phyloP scores from a whole-genome alignment of 2,888 invertebrate genomes.

The Portevinia maculata region DNA sequence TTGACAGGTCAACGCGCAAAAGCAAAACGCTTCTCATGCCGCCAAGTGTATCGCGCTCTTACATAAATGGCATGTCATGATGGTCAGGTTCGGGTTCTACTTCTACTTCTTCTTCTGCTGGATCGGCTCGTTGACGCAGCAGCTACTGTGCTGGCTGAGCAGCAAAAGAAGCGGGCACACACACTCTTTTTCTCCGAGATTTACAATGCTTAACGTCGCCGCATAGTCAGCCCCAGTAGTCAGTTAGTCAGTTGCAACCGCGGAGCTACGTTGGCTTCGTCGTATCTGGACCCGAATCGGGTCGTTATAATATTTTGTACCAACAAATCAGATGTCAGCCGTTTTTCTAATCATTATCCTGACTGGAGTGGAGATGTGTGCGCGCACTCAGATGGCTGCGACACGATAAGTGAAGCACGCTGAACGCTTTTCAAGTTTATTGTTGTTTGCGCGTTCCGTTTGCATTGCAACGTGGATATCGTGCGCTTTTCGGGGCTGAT shows the following conservation, averaged over 20 bases:
- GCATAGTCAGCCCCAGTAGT: not conserved
- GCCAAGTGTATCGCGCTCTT: conserved; percentile 69
- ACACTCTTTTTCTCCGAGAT: conserved; percentile 55
- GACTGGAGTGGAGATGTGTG: conserved; percentile 65
- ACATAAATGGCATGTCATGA: conserved; percentile 57
- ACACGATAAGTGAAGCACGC: conserved; percentile 53
- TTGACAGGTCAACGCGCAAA: conserved; percentile 83
- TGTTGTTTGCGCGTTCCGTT: conserved; percentile 47
- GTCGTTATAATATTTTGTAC: conserved; percentile 82
- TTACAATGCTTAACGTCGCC: conserved; percentile 69
- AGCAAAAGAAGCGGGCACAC: conserved; percentile 1
- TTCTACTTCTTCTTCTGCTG: conserved; percentile 14
- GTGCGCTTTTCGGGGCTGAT: conserved; percentile 38
- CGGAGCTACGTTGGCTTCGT: conserved; percentile 54
- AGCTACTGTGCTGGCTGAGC: conserved; percentile 34
- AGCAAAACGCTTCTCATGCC: conserved; percentile 73
- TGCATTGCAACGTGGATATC: not conserved
- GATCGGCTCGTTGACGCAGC: conserved; percentile 27
- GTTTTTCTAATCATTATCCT: conserved; percentile 80
- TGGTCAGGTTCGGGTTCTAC: conserved; percentile 32
- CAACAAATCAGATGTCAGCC: conserved; percentile 82
- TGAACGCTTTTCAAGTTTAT: conserved; percentile 68
- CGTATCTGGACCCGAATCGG: conserved; percentile 78
- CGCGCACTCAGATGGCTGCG: conserved; percentile 55
- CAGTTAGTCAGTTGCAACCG: conserved; percentile 22